Evolutionary conservation across 2,888 invertebrate species (phyloP).

Genomic region (Chrysolina americana): DNA sequence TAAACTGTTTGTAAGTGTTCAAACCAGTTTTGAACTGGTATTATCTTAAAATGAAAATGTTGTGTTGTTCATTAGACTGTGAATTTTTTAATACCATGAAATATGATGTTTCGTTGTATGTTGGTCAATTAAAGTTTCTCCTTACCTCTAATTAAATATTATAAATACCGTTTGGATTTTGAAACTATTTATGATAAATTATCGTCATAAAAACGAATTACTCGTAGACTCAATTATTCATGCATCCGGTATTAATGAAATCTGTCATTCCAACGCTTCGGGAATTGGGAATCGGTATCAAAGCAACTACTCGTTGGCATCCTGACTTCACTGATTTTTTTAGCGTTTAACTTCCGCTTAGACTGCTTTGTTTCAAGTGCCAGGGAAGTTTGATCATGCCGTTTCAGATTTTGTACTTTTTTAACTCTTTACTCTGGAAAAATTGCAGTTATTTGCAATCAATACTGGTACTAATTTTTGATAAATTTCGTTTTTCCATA

Average conservation of each 20-base stretch:
- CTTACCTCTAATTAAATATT: constrained; percentile 49
- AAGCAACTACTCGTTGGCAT: background rate
- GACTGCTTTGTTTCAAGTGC: no score
- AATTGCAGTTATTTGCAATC: no score
- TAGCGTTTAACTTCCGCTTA: no score
- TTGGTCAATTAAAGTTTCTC: constrained; percentile 47
- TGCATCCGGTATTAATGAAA: constrained; percentile 24
- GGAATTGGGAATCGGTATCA: background rate
- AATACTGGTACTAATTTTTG: no score
- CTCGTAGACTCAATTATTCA: constrained; percentile 27
- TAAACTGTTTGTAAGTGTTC: constrained; percentile 52
- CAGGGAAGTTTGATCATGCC: no score
- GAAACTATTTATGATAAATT: constrained; percentile 39
- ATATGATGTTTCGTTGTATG: constrained; percentile 45
- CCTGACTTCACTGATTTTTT: no score
- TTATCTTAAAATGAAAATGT: constrained; percentile 54
- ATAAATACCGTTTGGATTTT: constrained; percentile 40
- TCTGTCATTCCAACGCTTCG: background rate
- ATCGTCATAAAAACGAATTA: constrained; percentile 35
- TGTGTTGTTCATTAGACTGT: constrained; percentile 53
- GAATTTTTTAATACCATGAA: constrained; percentile 53
- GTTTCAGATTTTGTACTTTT: no score
- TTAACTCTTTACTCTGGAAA: no score
- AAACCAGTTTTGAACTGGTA: constrained; percentile 57
- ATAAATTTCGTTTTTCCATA: no score